These are phyloP conservation scores for Chaetura pelagica DNA, from an alignment of 2,113 vertebrate species.

Conservation along the genomic window DNA sequence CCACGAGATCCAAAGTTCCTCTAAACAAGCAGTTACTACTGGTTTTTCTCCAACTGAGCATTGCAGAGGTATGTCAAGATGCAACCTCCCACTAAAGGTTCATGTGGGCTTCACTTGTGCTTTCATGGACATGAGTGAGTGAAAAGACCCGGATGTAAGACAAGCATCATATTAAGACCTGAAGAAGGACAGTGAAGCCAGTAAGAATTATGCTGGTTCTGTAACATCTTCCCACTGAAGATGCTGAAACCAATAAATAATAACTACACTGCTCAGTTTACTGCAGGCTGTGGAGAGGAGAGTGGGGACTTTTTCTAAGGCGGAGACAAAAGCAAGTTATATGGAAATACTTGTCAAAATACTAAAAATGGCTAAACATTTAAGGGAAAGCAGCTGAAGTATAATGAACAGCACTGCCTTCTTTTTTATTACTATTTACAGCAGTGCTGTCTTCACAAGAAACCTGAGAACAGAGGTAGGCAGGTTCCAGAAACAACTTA, in stretches of 20 bases:
- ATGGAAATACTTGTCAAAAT: not conserved
- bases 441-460: not conserved
- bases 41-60: not conserved
- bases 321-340: not conserved
- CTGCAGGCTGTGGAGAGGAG: fast-evolving
- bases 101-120: not conserved
- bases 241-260: not conserved
- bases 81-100: not conserved
- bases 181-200: not conserved
- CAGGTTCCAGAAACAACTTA: not conserved
- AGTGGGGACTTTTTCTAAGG: not conserved
- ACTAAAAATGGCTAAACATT: not conserved
- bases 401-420: not conserved
- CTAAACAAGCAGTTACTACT: not conserved
- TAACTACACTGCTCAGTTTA: not conserved
- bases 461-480: not conserved
- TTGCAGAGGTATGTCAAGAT: not conserved
- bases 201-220: fast-evolving
- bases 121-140: not conserved
- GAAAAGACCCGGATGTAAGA: not conserved
- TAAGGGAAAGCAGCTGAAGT: not conserved
- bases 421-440: not conserved
- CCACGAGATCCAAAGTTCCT: not conserved
- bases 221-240: not conserved
- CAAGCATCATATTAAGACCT: not conserved